Evolutionary conservation across 1,140 invertebrate genomes (phyloP), one percentile per base, ranked within the genome.

Genomic region (Papilio dardanus): DNA sequence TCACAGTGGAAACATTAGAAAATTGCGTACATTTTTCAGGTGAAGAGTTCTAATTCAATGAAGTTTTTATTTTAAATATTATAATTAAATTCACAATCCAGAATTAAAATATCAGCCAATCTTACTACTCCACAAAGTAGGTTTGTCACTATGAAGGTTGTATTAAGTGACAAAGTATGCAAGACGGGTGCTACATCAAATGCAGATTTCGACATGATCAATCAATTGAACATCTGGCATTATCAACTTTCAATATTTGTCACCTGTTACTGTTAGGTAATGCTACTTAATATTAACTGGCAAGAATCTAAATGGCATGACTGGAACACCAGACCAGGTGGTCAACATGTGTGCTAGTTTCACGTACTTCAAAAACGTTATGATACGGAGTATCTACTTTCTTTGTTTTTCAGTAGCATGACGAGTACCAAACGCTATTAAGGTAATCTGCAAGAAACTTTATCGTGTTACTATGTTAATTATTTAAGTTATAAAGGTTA

Each of bases 241-340:
- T 58, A 58, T 58, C 54, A 28, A 58, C 54, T 58, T 58, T 62
- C 54, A 62, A 62, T 62, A 21, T 16, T 30, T 62, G 54, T 62
- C 54, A 62, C 54, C 54, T 62, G 54, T 62, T 24, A 58, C 21
- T 28, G 24, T 62, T 62, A 62, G 24, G 54, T 62, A 62, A 62
- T 54, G 21, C 54, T 24, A 28, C 54, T 28, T 28, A 62, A 62
- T 16, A 8, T 58, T 24, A 24, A 62, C 54, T 21, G 21, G 24
- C 12, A 14, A 62, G 54, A 62, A 62, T 62, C 10, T 10, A 30
- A 54, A 24, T 54, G 54, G 8, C 54, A 62, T 58, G 10, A 30
- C 24, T 62, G 16, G n/a, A 46, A n/a, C 7, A 33, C 4, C 16
- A 46, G n/a, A 46, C 54, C 54, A 62, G 54, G 54, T 58, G 54